A percentile compares a stretch with the other conserved stretches of the same genome.
phyloP scores from a whole-genome alignment of 1,140 invertebrate genomes.

The Drosophila sp. region DNA sequence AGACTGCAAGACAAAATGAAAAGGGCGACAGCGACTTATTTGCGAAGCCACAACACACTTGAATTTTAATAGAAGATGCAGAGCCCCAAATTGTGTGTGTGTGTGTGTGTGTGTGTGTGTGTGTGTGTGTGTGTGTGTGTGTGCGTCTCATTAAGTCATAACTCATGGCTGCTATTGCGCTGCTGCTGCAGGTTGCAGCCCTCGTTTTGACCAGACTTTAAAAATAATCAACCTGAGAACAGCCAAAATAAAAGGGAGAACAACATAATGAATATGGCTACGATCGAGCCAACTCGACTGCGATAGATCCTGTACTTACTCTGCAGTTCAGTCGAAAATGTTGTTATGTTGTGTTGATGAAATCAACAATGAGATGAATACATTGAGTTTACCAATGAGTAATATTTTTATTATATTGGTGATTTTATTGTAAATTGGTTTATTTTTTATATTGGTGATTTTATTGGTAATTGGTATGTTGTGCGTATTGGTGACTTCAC shows the following conservation, averaged over 20 bases:
- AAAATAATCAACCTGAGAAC: constrained; percentile 62
- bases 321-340: no score
- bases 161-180: constrained; percentile 48
- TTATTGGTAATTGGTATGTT: no score
- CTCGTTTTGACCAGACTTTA: constrained; percentile 43
- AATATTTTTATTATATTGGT: no score
- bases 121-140: background rate
- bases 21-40: constrained; percentile 24
- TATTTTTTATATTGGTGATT: no score
- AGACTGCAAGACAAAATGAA: background rate
- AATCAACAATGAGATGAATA: no score
- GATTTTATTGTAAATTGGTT: no score
- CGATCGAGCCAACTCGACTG: no score
- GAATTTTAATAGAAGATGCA: constrained; percentile 74
- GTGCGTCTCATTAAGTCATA: constrained; percentile 65
- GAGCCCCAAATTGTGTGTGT: constrained; percentile 7
- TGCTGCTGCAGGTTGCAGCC: constrained; percentile 43
- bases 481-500: no score
- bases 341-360: no score
- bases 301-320: no score
- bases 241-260: constrained; percentile 1
- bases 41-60: constrained; percentile 56
- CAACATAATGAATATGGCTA: background rate
- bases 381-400: no score
- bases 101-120: background rate